Evolutionary conservation across 2,113 vertebrate species (phyloP), one percentile per base, ranked within the genome.

Genomic region (Lathamus discolor): DNA sequence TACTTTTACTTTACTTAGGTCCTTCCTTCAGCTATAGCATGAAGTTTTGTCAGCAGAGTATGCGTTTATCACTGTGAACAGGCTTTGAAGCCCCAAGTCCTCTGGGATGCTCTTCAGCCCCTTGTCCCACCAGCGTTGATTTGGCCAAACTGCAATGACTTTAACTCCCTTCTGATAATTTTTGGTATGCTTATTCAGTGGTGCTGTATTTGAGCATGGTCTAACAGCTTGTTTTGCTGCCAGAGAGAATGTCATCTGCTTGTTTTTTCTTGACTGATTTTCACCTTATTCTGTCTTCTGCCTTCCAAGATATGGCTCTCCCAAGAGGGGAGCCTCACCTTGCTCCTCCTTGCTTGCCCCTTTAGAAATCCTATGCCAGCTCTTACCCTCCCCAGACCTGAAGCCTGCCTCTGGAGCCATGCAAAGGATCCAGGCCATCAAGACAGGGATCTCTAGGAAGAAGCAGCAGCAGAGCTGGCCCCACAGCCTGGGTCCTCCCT

Each of bases 41-140:
- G 48, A 54, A 54, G 20, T 41, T 85, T 59, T 35, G 29, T 13
- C n/a, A 8, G 11, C 0, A 5, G 13, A n/a, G 13, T 25, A 11
- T 78, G 17, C 1, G 0, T 49, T 15, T 59, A 49, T 55, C 17
- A 2, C 46, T 9, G 33, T 7, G 15, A 12, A 4, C 49, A 35
- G 1, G 20, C 44, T 1, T 1, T 2, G 4, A 46, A 35, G 61
- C 25, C 13, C 33, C 1, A 2, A 31, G 59, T 1, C 0, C 57
- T 4, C 33, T 2, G 23, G 25, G 35, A 39, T 25, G 33, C 27
- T 87, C 69, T 74, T 79, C 23, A 85, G 55, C 49, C 0, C 0
- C 73, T 64, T 2, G 0, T 37, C 44, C 74, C 24, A 39, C 43
- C 48, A 31, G 43, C 28, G 3, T 20, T 39, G 28, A 41, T 72